A percentile compares a stretch with the other conserved stretches of the same genome.
These are phyloP conservation scores for Melospiza melodia DNA, from an alignment of 2,113 vertebrate genomes.

Conservation along the genomic window DNA sequence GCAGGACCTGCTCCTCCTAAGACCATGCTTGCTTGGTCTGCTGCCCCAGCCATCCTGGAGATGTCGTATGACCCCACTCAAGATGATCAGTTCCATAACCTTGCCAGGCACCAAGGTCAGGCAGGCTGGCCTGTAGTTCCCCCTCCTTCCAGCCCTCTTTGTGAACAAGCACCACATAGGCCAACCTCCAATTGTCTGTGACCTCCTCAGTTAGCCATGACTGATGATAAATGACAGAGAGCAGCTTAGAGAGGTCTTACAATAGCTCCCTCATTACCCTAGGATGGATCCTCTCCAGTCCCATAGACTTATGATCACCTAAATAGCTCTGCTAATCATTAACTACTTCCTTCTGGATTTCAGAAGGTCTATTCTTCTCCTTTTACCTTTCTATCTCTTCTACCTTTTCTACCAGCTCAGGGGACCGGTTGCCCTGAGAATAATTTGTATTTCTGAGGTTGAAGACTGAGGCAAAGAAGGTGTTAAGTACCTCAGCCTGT, in stretches of 20 bases:
- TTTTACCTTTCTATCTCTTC: neutral
- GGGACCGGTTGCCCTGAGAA: neutral
- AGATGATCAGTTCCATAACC: neutral
- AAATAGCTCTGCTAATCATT: neutral
- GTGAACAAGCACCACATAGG: neutral
- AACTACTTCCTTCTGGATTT: neutral
- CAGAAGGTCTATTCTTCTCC: neutral
- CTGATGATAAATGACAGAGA: neutral
- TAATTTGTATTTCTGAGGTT: neutral
- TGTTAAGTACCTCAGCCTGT: neutral
- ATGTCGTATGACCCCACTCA: accelerated
- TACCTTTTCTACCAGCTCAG: neutral
- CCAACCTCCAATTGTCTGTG: neutral
- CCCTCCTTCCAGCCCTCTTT: neutral
- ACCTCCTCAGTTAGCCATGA: neutral
- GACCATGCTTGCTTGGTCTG: too few relatives aligned
- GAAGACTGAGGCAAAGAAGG: neutral
- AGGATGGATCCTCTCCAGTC: neutral
- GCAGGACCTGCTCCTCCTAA: neutral
- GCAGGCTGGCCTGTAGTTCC: neutral
- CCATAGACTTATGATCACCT: neutral
- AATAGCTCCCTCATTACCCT: neutral
- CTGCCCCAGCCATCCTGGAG: neutral
- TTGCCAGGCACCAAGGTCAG: neutral
- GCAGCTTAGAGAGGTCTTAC: neutral